Evolutionary conservation across 2,888 invertebrate species (phyloP).

Genomic region (Autographa gamma): DNA sequence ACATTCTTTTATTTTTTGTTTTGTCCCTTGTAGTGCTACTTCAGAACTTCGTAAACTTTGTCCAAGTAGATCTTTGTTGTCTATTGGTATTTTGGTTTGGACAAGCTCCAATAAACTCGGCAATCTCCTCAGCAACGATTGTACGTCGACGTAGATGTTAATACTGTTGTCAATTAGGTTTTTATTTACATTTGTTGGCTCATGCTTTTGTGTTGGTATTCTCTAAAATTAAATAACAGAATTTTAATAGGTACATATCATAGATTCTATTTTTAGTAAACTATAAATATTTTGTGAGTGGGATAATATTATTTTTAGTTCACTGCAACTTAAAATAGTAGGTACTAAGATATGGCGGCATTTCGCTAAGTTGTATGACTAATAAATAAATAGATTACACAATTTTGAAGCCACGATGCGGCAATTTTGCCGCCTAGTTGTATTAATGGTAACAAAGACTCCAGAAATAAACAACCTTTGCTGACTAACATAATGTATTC

Average conservation of each 20-base stretch:
- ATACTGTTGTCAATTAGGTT: slow-evolving; percentile 79
- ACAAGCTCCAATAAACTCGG: slow-evolving; percentile 74
- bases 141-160: slow-evolving; percentile 77
- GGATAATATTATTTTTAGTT: background rate
- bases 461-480: slow-evolving; percentile 12
- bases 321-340: no score
- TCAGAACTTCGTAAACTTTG: slow-evolving; percentile 75
- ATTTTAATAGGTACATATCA: background rate
- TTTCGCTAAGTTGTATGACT: no score
- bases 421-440: background rate
- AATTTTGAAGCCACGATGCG: background rate
- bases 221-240: slow-evolving; percentile 66
- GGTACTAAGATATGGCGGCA: no score
- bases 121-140: slow-evolving; percentile 71
- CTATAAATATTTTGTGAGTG: background rate
- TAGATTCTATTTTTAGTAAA: background rate
- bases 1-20: slow-evolving; percentile 75
- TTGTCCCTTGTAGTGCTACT: slow-evolving; percentile 67
- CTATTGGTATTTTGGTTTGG: slow-evolving; percentile 69
- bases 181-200: slow-evolving; percentile 75
- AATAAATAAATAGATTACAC: background rate
- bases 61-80: slow-evolving; percentile 69
- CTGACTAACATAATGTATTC: slow-evolving; percentile 17
- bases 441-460: background rate
- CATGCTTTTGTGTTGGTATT: slow-evolving; percentile 68